These are phyloP conservation scores for Diglossa cyanea DNA, from an alignment of 2,797 vertebrate species.

Conservation along the genomic window DNA sequence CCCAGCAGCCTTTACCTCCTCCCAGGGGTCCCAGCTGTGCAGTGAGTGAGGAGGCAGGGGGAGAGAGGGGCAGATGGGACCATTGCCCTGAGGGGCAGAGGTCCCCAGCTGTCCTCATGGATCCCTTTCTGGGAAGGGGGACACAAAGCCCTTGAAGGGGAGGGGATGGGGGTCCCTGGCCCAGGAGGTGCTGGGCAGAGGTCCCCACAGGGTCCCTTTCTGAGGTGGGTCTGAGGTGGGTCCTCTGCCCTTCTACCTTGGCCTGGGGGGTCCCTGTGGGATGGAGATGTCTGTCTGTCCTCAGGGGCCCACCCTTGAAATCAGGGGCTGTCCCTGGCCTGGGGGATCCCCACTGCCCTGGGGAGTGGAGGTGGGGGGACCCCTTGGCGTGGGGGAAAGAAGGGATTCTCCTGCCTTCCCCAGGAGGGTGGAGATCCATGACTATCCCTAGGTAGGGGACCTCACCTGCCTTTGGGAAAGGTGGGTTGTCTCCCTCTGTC, in stretches of 20 bases:
- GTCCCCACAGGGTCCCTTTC: too few species aligned
- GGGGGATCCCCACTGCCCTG: not conserved
- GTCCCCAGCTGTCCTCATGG: rapidly evolving
- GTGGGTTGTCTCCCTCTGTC: not conserved
- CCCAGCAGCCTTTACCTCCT: not conserved
- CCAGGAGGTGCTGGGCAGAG: not conserved
- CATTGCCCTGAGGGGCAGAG: not conserved
- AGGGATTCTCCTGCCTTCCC: not conserved
- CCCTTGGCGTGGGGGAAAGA: too few species aligned
- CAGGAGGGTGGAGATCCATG: not conserved
- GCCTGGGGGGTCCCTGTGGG: too few species aligned
- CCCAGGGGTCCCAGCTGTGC: not conserved
- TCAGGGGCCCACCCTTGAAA: not conserved
- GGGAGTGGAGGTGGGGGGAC: too few species aligned
- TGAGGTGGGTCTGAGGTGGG: not conserved
- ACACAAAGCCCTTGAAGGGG: not conserved
- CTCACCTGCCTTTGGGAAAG: not conserved
- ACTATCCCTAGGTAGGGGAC: not conserved
- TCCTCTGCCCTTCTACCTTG: not conserved
- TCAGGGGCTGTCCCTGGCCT: not conserved
- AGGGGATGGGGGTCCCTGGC: not conserved
- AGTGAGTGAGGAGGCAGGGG: not conserved
- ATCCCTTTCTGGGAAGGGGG: not conserved
- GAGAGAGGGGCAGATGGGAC: not conserved
- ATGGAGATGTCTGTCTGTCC: not conserved